Evolutionary conservation across 2,888 invertebrate genomes (phyloP), one percentile per base, ranked within the genome.

Genomic region (Hedychridium roseum): DNA sequence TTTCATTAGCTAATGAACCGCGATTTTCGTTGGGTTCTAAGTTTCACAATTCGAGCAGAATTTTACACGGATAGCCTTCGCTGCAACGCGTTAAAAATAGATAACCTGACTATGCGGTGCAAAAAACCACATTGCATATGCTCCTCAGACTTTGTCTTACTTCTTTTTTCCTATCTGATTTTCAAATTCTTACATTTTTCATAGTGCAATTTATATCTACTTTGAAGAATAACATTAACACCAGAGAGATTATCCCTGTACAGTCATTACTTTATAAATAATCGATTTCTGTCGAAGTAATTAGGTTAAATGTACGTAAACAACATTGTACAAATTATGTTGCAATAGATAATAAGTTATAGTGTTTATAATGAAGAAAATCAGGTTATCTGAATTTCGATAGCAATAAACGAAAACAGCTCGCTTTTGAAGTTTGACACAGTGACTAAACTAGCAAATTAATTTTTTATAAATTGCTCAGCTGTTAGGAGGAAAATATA

Each of bases 171-270:
- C 30, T 53, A 53, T 50, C 45, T 38, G 52, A 2, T 40, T 27
- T 36, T 39, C 37, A 21, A 1, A 36, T 30, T 2, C 21, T 58
- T 46, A 47, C 20, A 44, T 50, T 15, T 36, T 44, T 51, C 41
- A 52, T 46, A 35, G 51, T 52, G 51, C 36, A 48, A 46, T 50
- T 54, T 26, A 39, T 52, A 50, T 54, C 43, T 57, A 47, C 55
- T 21, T 32, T 51, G 11, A 43, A 30, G 30, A 50, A 20, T 37
- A 50, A 54, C 59, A 49, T 62, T 58, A 66, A 66, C 57, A 51
- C 58, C 68, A 66, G 47, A 64, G 45, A 16, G 36, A 56, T 52
- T 55, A 41, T 47, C 38, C 31, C 36, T 3, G 7, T n/a, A n/a
- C n/a, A n/a, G n/a, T n/a, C n/a, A n/a, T n/a, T n/a, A 15, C 11